A percentile compares a stretch with the other conserved stretches of the same genome.
Evolutionary conservation across 2,888 invertebrate species (phyloP).

Genomic region (Oxycera nigricornis): DNA sequence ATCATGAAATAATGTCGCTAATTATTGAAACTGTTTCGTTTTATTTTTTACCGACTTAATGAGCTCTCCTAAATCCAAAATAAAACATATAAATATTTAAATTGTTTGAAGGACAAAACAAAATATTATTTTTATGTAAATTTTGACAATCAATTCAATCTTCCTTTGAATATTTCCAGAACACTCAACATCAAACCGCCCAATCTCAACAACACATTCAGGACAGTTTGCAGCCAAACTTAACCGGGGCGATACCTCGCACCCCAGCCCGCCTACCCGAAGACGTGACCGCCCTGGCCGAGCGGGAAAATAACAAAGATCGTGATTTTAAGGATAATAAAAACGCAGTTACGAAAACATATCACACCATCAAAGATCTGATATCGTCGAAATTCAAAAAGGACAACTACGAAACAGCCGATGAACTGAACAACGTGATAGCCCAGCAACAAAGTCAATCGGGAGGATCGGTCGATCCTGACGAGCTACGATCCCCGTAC

Average conservation of each 20-base stretch:
- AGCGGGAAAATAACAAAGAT: slow-evolving; percentile 67
- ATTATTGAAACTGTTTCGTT: no score
- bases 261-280: slow-evolving; percentile 61
- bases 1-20: no score
- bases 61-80: no score
- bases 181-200: slow-evolving; percentile 42
- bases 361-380: slow-evolving; percentile 83
- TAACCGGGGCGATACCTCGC: slow-evolving; percentile 57
- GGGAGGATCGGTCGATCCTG: slow-evolving; percentile 47
- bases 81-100: no score
- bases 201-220: slow-evolving; percentile 52
- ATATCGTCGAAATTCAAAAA: slow-evolving; percentile 80
- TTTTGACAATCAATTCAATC: not conserved
- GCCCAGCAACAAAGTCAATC: slow-evolving; percentile 44
- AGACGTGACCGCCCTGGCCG: slow-evolving; percentile 67
- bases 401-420: slow-evolving; percentile 64
- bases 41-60: no score
- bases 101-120: no score
- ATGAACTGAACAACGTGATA: slow-evolving; percentile 60
- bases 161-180: slow-evolving; percentile 30
- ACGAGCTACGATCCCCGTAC: slow-evolving; percentile 60
- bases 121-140: not conserved
- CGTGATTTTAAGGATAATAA: slow-evolving; percentile 62
- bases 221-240: slow-evolving; percentile 50
- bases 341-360: slow-evolving; percentile 78